phyloP scores from a whole-genome alignment of 37 sponge, comb jelly and placozoan species.

The Crambe crambe region DNA sequence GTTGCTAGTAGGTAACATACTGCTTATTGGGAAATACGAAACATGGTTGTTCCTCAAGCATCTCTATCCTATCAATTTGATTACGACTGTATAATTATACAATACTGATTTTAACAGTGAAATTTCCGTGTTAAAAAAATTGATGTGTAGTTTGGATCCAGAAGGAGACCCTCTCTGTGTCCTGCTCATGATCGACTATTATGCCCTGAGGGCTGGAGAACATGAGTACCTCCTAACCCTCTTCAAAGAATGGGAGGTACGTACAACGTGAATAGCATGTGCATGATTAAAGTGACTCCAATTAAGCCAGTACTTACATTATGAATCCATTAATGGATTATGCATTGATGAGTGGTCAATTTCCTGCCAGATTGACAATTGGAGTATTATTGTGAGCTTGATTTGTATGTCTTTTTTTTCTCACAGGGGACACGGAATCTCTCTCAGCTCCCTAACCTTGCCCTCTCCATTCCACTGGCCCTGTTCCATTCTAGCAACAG shows the following conservation, averaged over 20 bases:
- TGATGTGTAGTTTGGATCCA: slow-evolving; percentile 80
- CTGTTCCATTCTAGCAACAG: slow-evolving; percentile 51
- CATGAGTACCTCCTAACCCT: slow-evolving; percentile 71
- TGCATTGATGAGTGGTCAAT: neutral
- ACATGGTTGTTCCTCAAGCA: too few relatives aligned
- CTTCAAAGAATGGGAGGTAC: slow-evolving; percentile 78
- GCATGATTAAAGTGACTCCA: neutral
- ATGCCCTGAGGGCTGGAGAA: slow-evolving; percentile 81
- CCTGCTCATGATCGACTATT: slow-evolving; percentile 86
- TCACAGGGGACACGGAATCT: slow-evolving; percentile 70
- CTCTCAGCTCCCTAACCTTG: slow-evolving; percentile 90
- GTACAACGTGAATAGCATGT: neutral
- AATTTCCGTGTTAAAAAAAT: too few relatives aligned
- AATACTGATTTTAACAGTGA: too few relatives aligned
- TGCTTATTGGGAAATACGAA: too few relatives aligned
- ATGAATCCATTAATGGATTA: neutral
- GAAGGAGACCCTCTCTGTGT: slow-evolving; percentile 89
- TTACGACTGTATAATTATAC: too few relatives aligned
- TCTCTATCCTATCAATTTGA: too few relatives aligned
- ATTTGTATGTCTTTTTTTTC: neutral
- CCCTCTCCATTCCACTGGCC: slow-evolving; percentile 89
- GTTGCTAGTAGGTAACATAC: too few relatives aligned
- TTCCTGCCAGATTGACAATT: neutral
- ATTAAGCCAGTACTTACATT: neutral
- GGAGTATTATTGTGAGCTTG: too few relatives aligned